Base-by-base conservation (phyloP, 2,888 invertebrate genomes). In the Platycheirus albimanus region DNA sequence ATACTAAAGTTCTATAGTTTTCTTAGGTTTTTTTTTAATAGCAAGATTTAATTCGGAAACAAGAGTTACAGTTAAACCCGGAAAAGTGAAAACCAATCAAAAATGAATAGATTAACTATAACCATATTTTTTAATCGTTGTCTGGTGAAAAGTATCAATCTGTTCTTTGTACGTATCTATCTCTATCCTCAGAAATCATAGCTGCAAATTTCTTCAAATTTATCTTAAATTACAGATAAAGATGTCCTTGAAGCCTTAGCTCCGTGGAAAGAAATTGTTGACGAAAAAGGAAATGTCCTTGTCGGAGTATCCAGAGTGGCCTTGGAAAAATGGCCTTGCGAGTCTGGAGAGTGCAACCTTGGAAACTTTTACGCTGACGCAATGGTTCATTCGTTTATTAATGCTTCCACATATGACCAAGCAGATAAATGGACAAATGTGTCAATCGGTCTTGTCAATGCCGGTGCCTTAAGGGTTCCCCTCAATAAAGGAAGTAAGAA, bases 311-410 rank as follows among this genome's bases (percentile, higher is more conserved):
- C 93, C 0, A 89, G 91, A 84, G 94, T 95, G 0, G 88, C 91
- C 11, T 88, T 96, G 38, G 91, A 92, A 1, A 92, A 91, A 38
- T 89, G 89, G 0, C 87, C 88, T 1, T 96, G 96, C 86, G 87
- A 92, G 0, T 90, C 90, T 8, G 87, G 87, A 0, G 96, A 96
- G 89, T 96, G 96, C 87, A 95, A 94, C 86, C 89, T 96, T 54
- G 96, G 96, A 24, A 94, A 93, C 88, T 93, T 95, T 24, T 92
- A 95, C 61, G 93, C 95, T 33, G 96, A 96, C 85, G 94, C 96
- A 0, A 93, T 94, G 91, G 91, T 95, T 80, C 91, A 94, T 87
- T 87, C 92, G 70, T 89, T 88, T 13, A 78, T 86, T 4, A 87
- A 86, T 3, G 51, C 88, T 10, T 52, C 88, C 6, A 64, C 88